These are phyloP conservation scores for Torymus texanus DNA, from an alignment of 2,888 invertebrate species.

Conservation along the genomic window DNA sequence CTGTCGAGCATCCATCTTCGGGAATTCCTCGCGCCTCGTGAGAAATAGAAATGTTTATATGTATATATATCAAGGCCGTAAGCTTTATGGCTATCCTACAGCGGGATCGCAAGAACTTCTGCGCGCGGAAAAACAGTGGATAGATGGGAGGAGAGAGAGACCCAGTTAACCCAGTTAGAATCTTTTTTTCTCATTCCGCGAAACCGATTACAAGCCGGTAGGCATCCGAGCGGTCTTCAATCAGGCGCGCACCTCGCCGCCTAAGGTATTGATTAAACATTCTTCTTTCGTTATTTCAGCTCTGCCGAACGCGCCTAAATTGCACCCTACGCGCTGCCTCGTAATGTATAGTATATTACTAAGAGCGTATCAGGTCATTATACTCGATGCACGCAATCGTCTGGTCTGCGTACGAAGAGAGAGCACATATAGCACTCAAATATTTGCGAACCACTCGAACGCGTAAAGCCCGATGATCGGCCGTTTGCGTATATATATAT, in stretches of 20 bases:
- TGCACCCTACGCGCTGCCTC: background rate
- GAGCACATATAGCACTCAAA: no score
- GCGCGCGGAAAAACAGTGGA: slow-evolving; percentile 35
- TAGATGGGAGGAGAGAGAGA: slow-evolving; percentile 15
- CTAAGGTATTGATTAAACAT: slow-evolving; percentile 39
- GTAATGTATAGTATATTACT: no score
- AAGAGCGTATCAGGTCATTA: no score
- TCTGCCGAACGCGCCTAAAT: background rate
- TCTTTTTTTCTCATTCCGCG: slow-evolving; percentile 35
- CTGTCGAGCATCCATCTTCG: slow-evolving; percentile 66
- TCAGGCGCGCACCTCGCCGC: slow-evolving; percentile 28
- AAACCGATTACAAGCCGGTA: slow-evolving; percentile 41
- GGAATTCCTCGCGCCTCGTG: slow-evolving; percentile 68
- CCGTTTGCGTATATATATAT: no score
- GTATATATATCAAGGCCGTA: no score
- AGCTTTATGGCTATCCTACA: no score
- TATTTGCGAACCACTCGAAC: no score
- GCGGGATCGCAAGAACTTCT: no score
- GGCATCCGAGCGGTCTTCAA: slow-evolving; percentile 5
- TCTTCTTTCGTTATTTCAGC: slow-evolving; percentile 48
- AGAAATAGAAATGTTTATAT: slow-evolving; percentile 58
- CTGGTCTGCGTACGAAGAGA: no score
- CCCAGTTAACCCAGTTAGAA: slow-evolving; percentile 60
- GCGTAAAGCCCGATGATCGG: no score
- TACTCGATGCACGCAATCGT: no score